Percentiles rank a stretch among this genome's conserved stretches.
Evolutionary conservation across 2,797 vertebrate genomes (phyloP).

Genomic region (Monodelphis domestica): DNA sequence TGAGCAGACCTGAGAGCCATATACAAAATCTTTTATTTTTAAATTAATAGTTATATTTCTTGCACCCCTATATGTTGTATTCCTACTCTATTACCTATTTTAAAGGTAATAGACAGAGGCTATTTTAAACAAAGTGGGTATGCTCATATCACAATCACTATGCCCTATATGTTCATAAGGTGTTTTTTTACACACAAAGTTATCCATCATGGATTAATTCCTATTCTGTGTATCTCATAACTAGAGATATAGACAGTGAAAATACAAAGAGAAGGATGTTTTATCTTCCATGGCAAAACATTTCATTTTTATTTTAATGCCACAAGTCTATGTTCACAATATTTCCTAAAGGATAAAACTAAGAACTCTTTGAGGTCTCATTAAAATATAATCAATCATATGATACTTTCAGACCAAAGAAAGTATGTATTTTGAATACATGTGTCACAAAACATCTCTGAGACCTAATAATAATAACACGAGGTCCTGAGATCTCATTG

Average conservation of each 20-base stretch:
- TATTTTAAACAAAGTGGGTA: background rate
- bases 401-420: conserved; percentile 9
- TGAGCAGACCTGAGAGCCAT: background rate
- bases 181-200: background rate
- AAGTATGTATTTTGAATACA: background rate
- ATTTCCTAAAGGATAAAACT: conserved; percentile 21
- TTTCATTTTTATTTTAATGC: conserved; percentile 43
- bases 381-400: background rate
- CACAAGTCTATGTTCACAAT: background rate
- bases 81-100: background rate
- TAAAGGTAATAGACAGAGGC: too few species aligned
- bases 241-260: background rate
- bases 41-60: background rate
- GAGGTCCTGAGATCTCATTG: background rate
- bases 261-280: conserved; percentile 40
- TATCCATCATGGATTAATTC: background rate
- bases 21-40: too few species aligned
- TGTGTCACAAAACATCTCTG: background rate
- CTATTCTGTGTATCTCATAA: background rate
- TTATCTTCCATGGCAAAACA: conserved; percentile 4
- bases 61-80: background rate
- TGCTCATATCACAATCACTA: background rate
- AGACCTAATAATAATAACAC: background rate
- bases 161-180: background rate
- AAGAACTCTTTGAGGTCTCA: background rate